Conservation (phyloP, 2,888 invertebrate species). For the Catocala sponsa region DNA sequence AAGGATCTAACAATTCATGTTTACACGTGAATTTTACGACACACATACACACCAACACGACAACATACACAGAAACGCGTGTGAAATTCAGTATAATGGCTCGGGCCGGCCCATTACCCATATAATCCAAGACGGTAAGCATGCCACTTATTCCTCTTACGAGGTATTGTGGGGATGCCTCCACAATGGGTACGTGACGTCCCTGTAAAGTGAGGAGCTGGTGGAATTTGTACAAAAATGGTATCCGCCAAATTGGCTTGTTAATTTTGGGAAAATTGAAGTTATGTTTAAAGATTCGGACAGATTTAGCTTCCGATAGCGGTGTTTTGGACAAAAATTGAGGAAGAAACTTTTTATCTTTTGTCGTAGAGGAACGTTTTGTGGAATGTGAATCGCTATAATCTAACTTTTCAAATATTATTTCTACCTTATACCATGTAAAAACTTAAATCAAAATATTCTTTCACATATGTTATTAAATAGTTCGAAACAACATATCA, state of each 20-base stretch:
- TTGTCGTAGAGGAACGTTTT: no score
- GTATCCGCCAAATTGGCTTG: slow-evolving; percentile 20
- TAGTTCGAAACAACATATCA: no score
- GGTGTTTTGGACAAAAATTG: neutral
- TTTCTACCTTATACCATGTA: no score
- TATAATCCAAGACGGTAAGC: slow-evolving; percentile 59
- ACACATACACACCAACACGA: slow-evolving; percentile 15
- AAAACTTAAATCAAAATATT: no score
- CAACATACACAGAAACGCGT: slow-evolving; percentile 25
- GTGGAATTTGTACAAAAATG: slow-evolving; percentile 41
- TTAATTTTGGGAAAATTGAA: slow-evolving; percentile 23
- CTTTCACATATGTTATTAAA: no score
- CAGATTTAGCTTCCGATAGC: neutral
- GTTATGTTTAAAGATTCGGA: slow-evolving; percentile 17
- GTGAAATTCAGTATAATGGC: slow-evolving; percentile 50
- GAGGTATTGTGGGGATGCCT: slow-evolving; percentile 52
- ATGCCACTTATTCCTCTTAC: slow-evolving; percentile 57
- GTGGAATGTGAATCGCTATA: no score
- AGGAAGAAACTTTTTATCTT: neutral
- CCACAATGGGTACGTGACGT: slow-evolving; percentile 49
- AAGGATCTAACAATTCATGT: slow-evolving; percentile 16
- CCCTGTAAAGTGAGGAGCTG: slow-evolving; percentile 45
- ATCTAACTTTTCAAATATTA: no score
- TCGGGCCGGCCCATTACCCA: slow-evolving; percentile 50
- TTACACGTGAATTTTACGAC: slow-evolving; percentile 12